Evolutionary conservation across 2,888 invertebrate species (phyloP).

Genomic region (Troides aeacus): DNA sequence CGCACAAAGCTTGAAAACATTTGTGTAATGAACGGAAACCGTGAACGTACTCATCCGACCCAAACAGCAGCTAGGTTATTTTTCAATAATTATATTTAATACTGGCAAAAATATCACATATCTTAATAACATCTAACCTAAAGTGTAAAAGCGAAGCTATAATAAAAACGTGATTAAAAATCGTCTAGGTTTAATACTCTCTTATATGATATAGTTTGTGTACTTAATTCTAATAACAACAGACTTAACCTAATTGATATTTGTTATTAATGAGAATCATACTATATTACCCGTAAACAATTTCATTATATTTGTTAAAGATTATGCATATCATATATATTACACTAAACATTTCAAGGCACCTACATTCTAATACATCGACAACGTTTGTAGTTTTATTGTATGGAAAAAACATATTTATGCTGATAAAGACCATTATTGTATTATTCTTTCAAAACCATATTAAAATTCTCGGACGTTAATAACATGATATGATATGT

Average conservation of each 20-base stretch:
- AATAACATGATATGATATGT: not conserved
- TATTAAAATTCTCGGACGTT: not conserved
- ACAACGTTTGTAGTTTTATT: not conserved
- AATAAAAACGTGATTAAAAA: not conserved
- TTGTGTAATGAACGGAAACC: not conserved
- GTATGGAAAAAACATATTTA: too few species aligned
- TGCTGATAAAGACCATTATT: too few species aligned
- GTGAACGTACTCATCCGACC: not conserved
- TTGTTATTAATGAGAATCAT: not conserved
- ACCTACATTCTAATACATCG: not conserved
- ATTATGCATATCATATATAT: not conserved
- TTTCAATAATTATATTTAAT: not conserved
- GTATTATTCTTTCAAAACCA: too few species aligned
- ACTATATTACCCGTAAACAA: not conserved
- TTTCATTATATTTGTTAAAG: not conserved
- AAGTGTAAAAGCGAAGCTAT: not conserved
- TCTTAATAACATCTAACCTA: not conserved
- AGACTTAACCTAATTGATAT: not conserved
- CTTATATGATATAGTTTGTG: not conserved
- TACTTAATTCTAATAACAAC: not conserved
- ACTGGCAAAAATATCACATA: conserved; percentile 3
- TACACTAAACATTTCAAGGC: conserved; percentile 1
- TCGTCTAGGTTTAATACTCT: not conserved
- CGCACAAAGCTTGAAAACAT: not conserved
- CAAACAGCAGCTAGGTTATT: not conserved